Conservation (phyloP, 2,797 vertebrate genomes). For the Neosalanx taihuensis region DNA sequence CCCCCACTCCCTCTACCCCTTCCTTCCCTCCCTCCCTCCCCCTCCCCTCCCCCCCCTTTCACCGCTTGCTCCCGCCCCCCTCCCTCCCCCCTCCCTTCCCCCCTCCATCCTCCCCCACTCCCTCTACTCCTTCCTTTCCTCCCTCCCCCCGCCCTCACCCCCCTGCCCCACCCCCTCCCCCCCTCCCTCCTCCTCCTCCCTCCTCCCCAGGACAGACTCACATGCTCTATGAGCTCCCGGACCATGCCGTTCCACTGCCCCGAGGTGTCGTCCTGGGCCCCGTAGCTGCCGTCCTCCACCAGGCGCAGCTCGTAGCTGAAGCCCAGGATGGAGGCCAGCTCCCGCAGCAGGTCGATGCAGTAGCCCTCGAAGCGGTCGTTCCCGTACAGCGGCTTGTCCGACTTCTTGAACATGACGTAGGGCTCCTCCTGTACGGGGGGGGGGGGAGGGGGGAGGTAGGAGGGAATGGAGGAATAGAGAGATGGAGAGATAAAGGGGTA, state of each 20-base stretch:
- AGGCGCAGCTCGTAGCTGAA: conserved; percentile 93
- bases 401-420: conserved; percentile 98
- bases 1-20: too few relatives aligned
- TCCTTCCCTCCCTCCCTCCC: not conserved
- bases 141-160: not conserved
- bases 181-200: not conserved
- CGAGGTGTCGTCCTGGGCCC: conserved; percentile 90
- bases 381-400: conserved; percentile 94
- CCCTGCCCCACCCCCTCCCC: not conserved
- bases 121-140: too few relatives aligned
- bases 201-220: conserved; percentile 68
- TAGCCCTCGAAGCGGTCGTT: conserved; percentile 97
- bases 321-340: conserved; percentile 92
- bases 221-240: conserved; percentile 95
- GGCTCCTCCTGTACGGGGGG: conserved; percentile 86
- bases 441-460: not conserved
- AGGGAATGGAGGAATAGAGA: too few relatives aligned
- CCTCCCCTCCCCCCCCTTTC: too few relatives aligned
- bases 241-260: conserved; percentile 99
- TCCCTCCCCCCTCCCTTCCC: not conserved
- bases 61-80: not conserved
- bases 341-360: conserved; percentile 93
- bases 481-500: too few relatives aligned
- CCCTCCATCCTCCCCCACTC: too few relatives aligned
- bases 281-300: conserved; percentile 94